phyloP scores from a whole-genome alignment of 2,113 vertebrate genomes.

The Eidolon helvum region DNA sequence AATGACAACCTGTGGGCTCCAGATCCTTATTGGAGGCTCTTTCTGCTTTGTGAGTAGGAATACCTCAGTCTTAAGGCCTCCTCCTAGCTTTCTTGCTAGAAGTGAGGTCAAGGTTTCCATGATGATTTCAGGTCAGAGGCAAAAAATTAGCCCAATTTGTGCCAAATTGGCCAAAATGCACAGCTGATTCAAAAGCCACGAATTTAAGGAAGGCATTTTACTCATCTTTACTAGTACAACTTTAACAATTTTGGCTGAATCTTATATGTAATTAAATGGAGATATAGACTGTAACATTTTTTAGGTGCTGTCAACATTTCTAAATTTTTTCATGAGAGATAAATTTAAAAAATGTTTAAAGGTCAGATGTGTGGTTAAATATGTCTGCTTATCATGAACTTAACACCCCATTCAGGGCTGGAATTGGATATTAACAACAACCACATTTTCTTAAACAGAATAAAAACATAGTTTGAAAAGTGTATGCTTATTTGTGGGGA shows the following conservation, averaged over 20 bases:
- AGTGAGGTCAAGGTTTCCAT: background rate
- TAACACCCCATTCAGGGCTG: background rate
- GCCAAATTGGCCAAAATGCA: background rate
- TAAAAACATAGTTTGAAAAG: background rate
- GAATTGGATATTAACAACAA: background rate
- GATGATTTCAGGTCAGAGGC: background rate
- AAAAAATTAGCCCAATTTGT: background rate
- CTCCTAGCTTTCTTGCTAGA: background rate
- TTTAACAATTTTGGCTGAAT: background rate
- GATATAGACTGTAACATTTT: background rate
- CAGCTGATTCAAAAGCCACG: background rate
- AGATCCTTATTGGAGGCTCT: background rate
- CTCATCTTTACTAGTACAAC: background rate
- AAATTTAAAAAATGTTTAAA: background rate
- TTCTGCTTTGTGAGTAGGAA: background rate
- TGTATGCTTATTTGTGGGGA: background rate
- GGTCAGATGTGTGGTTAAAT: slow-evolving; percentile 29
- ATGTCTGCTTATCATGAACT: background rate
- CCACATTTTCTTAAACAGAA: slow-evolving; percentile 31
- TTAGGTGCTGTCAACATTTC: background rate
- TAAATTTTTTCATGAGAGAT: background rate
- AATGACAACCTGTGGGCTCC: background rate
- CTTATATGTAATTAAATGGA: background rate
- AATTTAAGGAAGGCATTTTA: background rate
- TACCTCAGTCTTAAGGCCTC: background rate